Evolutionary conservation across 2,888 invertebrate species (phyloP), one percentile per base, ranked within the genome.

Genomic region (Allygus modestus): DNA sequence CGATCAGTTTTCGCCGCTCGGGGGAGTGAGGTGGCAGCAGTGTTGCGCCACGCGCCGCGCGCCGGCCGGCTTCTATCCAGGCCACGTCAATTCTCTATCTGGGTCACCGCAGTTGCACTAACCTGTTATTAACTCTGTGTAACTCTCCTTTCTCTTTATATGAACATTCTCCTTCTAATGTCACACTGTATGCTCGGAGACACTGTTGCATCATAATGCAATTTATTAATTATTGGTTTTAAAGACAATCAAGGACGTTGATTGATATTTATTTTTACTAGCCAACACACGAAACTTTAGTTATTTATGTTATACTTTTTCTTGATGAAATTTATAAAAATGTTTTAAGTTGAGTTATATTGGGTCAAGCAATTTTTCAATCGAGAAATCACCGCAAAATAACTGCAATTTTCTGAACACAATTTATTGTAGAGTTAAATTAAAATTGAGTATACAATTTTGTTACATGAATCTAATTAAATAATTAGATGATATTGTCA

Each of bases 41-140:
- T 20, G 73, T 73, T 41, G 11, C 23, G 23, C 23, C 26, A 20
- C 28, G 23, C 73, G 71, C 71, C 71, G 43, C 73, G 73, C 73
- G 77, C 77, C 77, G 77, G 77, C 77, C 77, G 43, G 46, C 46
- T 28, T 26, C n/a, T 41, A 77, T 77, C 46, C 46, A 51, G 77
- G 77, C 28, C 77, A 51, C 77, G 77, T 77, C 77, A 77, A 77
- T 77, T 77, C 77, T 1, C 17, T 23, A 77, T 37, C 51, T 77
- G n/a, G 77, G 77, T 77, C 77, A 77, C 77, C 43, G 51, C 43
- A 43, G 73, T 43, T 73, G 73, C 43, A 73, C 43, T 43, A 37
- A 73, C 73, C 73, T 73, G 41, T 73, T 15, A 73, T 73, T 73
- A 73, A 9, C 73, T 31, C 54, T 28, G 20, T 65, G 65, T 65